Evolutionary conservation across 2,797 vertebrate species (phyloP).

Genomic region (Amphiprion clarkii): DNA sequence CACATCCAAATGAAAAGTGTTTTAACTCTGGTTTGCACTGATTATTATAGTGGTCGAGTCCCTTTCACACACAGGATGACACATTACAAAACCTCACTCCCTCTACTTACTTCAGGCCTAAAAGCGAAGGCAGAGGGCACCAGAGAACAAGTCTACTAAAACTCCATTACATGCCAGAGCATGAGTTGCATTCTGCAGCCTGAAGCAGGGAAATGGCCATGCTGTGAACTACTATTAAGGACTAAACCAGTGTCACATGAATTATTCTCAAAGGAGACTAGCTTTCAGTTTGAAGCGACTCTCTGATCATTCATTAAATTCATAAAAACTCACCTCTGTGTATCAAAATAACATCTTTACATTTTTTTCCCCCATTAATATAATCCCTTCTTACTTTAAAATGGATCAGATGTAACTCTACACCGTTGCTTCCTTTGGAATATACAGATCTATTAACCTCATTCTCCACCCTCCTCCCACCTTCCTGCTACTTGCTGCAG

Average conservation of each 20-base stretch:
- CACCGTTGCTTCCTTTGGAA: too few relatives aligned
- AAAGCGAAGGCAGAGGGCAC: conserved; percentile 60
- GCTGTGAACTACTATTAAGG: neutral
- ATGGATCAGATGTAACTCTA: too few relatives aligned
- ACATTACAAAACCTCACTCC: neutral
- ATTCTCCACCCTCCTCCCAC: too few relatives aligned
- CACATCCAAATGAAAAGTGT: conserved; percentile 3
- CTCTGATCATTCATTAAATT: too few relatives aligned
- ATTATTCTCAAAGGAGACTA: neutral
- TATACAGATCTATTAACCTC: too few relatives aligned
- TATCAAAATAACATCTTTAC: too few relatives aligned
- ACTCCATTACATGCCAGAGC: conserved; percentile 18
- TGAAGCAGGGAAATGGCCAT: conserved; percentile 40
- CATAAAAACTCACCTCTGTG: too few relatives aligned
- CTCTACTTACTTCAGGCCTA: neutral
- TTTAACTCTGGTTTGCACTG: conserved; percentile 10
- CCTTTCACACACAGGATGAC: conserved; percentile 4
- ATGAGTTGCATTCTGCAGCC: conserved; percentile 55
- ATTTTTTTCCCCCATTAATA: too few relatives aligned
- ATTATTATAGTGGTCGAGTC: neutral
- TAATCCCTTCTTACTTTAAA: too few relatives aligned
- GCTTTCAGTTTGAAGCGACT: neutral
- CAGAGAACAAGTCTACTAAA: conserved; percentile 30
- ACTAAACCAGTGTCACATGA: neutral
- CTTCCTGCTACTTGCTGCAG: too few relatives aligned